These are phyloP conservation scores for Rapana venosa DNA, from an alignment of 2,888 invertebrate genomes.

Conservation along the genomic window DNA sequence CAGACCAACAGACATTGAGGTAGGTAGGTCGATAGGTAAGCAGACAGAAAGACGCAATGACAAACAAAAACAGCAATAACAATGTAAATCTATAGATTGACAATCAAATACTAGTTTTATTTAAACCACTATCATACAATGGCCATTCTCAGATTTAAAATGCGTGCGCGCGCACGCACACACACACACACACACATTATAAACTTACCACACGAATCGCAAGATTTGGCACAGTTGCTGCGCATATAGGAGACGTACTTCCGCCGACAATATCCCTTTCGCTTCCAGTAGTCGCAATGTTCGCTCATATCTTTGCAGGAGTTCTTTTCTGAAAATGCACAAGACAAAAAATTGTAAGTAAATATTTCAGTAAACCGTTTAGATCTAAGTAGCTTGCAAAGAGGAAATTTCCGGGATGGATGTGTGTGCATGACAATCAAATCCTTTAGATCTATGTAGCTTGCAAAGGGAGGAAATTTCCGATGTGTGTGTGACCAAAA, in stretches of 20 bases:
- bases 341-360: not conserved
- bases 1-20: too few species aligned
- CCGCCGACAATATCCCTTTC: slow-evolving; percentile 43
- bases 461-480: too few species aligned
- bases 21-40: too few species aligned
- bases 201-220: slow-evolving; percentile 36
- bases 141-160: not conserved
- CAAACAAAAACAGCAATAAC: too few species aligned
- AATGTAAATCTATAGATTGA: too few species aligned
- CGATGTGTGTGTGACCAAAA: too few species aligned
- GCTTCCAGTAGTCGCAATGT: slow-evolving; percentile 45
- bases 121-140: not conserved
- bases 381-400: too few species aligned
- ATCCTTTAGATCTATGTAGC: too few species aligned
- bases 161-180: not conserved
- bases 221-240: slow-evolving; percentile 46
- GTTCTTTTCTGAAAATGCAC: not conserved
- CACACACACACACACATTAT: not conserved
- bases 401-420: too few species aligned
- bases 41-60: too few species aligned
- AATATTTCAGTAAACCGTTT: not conserved
- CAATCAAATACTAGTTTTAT: not conserved
- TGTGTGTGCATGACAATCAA: too few species aligned
- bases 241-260: slow-evolving; percentile 46
- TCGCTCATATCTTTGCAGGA: slow-evolving; percentile 42